Base-by-base conservation (phyloP, 2,113 vertebrate genomes). In the Gymnorhina tibicen region DNA sequence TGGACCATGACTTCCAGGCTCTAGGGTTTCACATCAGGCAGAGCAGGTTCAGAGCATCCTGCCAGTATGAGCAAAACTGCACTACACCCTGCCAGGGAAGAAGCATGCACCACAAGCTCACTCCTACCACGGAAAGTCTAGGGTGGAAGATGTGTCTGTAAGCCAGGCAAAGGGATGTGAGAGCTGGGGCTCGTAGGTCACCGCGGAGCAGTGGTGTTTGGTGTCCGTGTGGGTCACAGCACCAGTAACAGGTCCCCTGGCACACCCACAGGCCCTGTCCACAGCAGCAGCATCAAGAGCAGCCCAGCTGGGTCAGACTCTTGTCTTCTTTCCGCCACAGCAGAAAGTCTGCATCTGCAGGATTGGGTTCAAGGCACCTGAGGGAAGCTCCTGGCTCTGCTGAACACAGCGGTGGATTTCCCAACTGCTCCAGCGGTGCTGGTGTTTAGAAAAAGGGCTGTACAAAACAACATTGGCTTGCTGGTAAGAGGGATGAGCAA, bases 201-300 rank as follows among this genome's bases (percentile, higher is more conserved):
- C 1, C 0, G 22, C 20, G 18, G 7, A 83, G 49, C 33, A 68
- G 52, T 0, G 0, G 9, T 56, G 21, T 39, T 87, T 1, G 2
- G 46, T 39, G 35, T 10, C 6, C 4, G 5, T 5, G 5, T 3
- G 8, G 66, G 13, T 24, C 27, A 5, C 80, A 49, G 52, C 18
- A 19, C 20, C 32, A 82, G 26, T 5, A 11, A 18, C 35, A 63
- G 7, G 12, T 79, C 73, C 93, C 44, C 33, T 63, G 8, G 3
- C 10, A n/a, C 33, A 50, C 7, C 47, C 82, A 62, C 0, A 1
- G 27, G 12, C 11, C 30, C 26, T 52, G 27, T 26, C 39, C 32
- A 35, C n/a, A 35, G 42, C 85, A 77, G 52, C 35, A 83, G 49
- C 62, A 68, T 2, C 37, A 28, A 44, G 46, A 56, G 70, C 44